Conservation (phyloP, 2,113 vertebrate species). For the Vidua chalybeata region DNA sequence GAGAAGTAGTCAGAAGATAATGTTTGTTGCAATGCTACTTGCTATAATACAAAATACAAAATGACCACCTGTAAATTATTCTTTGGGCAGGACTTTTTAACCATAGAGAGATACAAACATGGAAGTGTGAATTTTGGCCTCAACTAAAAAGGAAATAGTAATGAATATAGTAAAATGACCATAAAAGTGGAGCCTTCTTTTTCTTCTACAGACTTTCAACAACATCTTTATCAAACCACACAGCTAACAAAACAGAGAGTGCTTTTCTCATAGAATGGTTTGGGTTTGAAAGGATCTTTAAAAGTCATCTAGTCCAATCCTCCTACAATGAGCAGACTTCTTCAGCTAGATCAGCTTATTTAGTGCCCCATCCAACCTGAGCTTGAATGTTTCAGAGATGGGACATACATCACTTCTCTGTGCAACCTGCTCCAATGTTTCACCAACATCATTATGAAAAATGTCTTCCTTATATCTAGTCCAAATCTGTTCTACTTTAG, state of each 20-base stretch:
- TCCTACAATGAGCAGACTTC: background rate
- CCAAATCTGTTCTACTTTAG: background rate
- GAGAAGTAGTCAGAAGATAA: background rate
- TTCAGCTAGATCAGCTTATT: background rate
- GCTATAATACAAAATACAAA: background rate
- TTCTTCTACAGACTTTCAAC: background rate
- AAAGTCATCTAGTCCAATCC: background rate
- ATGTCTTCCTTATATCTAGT: background rate
- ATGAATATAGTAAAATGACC: background rate
- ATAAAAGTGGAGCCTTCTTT: background rate
- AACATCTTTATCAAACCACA: background rate
- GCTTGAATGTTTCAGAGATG: background rate
- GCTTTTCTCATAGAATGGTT: background rate
- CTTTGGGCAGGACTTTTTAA: background rate
- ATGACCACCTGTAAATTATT: background rate
- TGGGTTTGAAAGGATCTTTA: background rate
- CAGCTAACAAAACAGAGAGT: background rate
- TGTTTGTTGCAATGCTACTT: background rate
- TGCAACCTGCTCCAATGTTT: background rate
- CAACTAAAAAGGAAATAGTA: background rate
- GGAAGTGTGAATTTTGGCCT: background rate
- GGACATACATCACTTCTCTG: background rate
- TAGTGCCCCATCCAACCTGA: background rate
- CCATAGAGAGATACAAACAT: background rate
- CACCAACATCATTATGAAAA: background rate